phyloP scores from a whole-genome alignment of 2,113 vertebrate species.

The Andinoacara biseriatus region DNA sequence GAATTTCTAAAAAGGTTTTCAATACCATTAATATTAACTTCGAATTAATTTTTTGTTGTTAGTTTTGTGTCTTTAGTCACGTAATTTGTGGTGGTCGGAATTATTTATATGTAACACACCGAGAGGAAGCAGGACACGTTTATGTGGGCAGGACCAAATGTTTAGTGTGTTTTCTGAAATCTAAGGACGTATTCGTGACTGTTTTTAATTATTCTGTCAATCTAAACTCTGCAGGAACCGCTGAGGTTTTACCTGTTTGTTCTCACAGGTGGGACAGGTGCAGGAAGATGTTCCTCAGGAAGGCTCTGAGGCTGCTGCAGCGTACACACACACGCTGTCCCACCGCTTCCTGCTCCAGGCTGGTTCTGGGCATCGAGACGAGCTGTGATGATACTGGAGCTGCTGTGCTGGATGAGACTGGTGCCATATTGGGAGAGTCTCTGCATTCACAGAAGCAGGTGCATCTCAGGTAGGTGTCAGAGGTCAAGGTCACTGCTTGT shows the following conservation, averaged over 20 bases:
- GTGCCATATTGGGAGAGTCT: slow-evolving; percentile 87
- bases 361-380: slow-evolving; percentile 93
- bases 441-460: slow-evolving; percentile 88
- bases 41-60: rapidly evolving
- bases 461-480: slow-evolving; percentile 87
- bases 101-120: slow-evolving; percentile 55
- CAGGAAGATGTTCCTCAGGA: slow-evolving; percentile 29
- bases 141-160: background rate
- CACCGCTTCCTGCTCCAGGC: slow-evolving; percentile 26
- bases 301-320: background rate
- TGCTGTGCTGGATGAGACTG: slow-evolving; percentile 90
- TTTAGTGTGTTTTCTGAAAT: background rate
- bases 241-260: background rate
- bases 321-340: background rate
- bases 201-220: background rate
- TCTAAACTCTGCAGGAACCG: background rate
- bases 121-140: background rate
- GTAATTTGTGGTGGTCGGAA: slow-evolving; percentile 20
- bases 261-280: background rate
- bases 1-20: background rate
- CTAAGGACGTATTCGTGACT: background rate
- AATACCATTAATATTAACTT: rapidly evolving
- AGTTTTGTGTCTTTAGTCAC: background rate
- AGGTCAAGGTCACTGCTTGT: background rate
- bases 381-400: slow-evolving; percentile 98